phyloP scores from a whole-genome alignment of 2,888 invertebrate species.

The Micoletzkya japonica region DNA sequence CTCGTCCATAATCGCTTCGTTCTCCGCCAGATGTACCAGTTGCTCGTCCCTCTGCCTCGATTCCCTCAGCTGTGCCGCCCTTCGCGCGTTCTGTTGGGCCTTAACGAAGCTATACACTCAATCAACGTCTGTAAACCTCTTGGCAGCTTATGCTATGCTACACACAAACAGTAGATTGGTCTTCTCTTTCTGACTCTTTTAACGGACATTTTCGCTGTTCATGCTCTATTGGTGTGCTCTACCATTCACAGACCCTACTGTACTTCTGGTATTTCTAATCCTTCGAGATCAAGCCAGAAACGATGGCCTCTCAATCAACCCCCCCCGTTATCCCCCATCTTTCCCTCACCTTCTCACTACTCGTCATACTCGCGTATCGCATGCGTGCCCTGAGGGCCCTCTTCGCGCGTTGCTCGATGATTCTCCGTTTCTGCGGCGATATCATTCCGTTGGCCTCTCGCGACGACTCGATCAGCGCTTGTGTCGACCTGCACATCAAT shows the following conservation, averaged over 20 bases:
- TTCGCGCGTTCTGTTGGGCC: conserved; percentile 31
- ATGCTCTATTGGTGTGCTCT: no score
- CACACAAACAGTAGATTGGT: not conserved
- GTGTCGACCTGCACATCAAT: no score
- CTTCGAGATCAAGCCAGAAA: no score
- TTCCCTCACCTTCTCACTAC: conserved; percentile 14
- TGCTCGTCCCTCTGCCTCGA: conserved; percentile 14
- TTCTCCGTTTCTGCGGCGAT: not conserved
- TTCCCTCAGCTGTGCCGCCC: conserved; percentile 42
- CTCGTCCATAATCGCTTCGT: conserved; percentile 28
- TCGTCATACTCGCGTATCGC: conserved; percentile 21
- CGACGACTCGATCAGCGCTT: no score
- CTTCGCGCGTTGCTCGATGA: conserved; percentile 12
- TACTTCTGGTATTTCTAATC: no score
- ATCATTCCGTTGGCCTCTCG: not conserved
- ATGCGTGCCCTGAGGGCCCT: conserved; percentile 13
- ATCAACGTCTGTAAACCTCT: no score
- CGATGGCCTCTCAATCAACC: no score
- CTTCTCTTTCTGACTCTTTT: no score
- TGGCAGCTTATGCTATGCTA: not conserved
- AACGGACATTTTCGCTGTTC: no score
- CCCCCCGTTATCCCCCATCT: not conserved
- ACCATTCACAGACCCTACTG: no score
- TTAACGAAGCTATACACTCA: no score
- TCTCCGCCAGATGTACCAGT: conserved; percentile 35